Evolutionary conservation across 37 sponge, comb jelly and placozoan species (phyloP), one percentile per base, ranked within the genome.

Genomic region (Beroe forskalii): DNA sequence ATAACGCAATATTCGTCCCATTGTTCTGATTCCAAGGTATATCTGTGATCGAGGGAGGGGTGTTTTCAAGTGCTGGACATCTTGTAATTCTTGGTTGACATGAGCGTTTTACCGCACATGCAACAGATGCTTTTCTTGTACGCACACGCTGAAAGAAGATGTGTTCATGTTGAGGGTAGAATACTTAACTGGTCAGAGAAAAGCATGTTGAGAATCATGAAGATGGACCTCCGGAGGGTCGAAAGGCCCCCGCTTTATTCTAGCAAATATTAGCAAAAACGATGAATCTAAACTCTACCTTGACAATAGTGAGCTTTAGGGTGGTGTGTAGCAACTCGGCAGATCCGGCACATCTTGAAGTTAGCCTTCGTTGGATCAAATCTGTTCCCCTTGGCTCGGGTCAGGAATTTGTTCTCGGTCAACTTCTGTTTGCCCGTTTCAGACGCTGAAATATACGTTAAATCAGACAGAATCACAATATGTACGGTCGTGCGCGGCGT

Each of bases 121-220:
- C 86, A 80, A 27, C 86, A 80, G 9, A 80, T 80, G 35, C 86
- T 80, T 48, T 80, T 80, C 86, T 80, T 80, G 86, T 80, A 80
- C 3, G 86, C 86, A 80, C 86, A 80, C 55, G 86, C 86, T 80
- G 86, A 42, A 72, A 72, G 28, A n/a, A 64, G 28, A 24, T 14
- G 67, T 55, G 9, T 17, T 55, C 60, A 17, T 55, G 9, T 55
- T 55, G 17, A 55, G 17, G n/a, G n/a, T n/a, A n/a, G n/a, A n/a
- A n/a, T n/a, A n/a, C n/a, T n/a, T n/a, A n/a, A n/a, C n/a, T n/a
- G n/a, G n/a, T n/a, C n/a, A n/a, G n/a, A n/a, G n/a, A 48, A 12
- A 48, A 48, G 55, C 55, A 12, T 17, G 12, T 48, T 48, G 12
- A 12, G 12, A 48, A 48, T 48, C 55, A 48, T 48, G 55, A 17